Evolutionary conservation across 2,888 invertebrate species (phyloP), one percentile per base, ranked within the genome.

Genomic region (Sepiola atlantica): DNA sequence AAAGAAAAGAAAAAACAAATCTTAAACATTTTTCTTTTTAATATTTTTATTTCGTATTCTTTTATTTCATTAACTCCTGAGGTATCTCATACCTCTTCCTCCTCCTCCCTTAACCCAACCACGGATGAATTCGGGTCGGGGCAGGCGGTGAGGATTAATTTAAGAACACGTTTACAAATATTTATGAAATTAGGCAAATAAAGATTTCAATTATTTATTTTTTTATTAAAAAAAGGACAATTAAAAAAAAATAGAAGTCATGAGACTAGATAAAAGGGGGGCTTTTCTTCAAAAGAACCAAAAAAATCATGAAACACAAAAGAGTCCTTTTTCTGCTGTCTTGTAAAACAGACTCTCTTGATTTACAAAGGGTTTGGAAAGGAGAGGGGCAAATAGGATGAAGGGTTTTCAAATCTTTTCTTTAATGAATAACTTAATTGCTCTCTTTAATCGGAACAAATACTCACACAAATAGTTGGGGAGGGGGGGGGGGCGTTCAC

Each of bases 161-260:
- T 45, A 77, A 77, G 77, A 77, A 77, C 77, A 77, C 77, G 2
- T 45, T 77, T 77, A 77, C 77, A 77, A 77, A 77, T 77, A 77
- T 77, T 77, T 32, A 77, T 77, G 77, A 77, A 77, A 77, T 77
- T n/a, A 77, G 77, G 77, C 77, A 77, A 77, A 61, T 61, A 61
- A 61, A 61, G 28, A 45, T 45, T 45, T 45, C 24, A 61, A 61
- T 24, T 61, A 6, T 57, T 61, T 61, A 21, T 45, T 45, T 45
- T 45, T 45, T 45, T 4, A 4, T 45, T 4, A 61, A 61, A 61
- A 20, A 61, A 8, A 21, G 24, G 10, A 28, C 28, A 10, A 28
- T 21, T 28, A 21, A 61, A 20, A 61, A 61, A 8, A 61, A 3
- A 61, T 28, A 28, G 32, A n/a, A 77, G 32, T 77, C 77, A 77